These are phyloP conservation scores for Andricus grossulariae DNA, from an alignment of 1,140 invertebrate genomes.

Conservation along the genomic window DNA sequence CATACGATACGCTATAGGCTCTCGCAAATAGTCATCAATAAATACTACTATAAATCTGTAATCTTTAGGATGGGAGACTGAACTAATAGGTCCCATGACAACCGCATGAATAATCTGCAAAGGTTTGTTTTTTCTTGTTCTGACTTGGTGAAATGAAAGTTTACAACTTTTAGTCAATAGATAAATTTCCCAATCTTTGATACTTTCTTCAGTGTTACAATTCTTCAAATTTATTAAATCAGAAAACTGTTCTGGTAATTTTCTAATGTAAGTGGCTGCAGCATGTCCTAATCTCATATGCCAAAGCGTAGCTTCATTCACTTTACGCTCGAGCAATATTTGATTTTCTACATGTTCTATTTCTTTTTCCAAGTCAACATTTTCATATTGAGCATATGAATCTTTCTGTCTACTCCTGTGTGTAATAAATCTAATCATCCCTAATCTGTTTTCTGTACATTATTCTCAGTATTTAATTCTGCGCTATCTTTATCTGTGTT, in stretches of 20 bases:
- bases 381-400: too few species aligned
- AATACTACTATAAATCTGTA: neutral
- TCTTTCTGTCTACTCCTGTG: too few species aligned
- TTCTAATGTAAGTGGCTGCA: neutral
- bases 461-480: too few species aligned
- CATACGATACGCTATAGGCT: neutral
- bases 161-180: neutral
- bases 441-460: too few species aligned
- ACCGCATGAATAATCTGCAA: neutral
- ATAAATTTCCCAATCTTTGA: neutral
- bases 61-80: neutral
- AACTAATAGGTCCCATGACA: slow-evolving; percentile 4
- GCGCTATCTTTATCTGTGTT: too few species aligned
- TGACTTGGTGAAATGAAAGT: neutral
- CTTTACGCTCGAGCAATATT: neutral
- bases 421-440: too few species aligned
- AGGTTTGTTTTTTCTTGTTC: neutral
- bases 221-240: too few species aligned
- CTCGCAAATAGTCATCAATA: slow-evolving; percentile 4
- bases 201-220: neutral
- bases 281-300: neutral
- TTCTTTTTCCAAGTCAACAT: too few species aligned
- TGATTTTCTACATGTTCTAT: too few species aligned
- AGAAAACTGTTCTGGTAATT: neutral
- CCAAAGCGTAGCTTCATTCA: neutral